Evolutionary conservation across 2,888 invertebrate genomes (phyloP), one percentile per base, ranked within the genome.

Genomic region (Celastrina argiolus): DNA sequence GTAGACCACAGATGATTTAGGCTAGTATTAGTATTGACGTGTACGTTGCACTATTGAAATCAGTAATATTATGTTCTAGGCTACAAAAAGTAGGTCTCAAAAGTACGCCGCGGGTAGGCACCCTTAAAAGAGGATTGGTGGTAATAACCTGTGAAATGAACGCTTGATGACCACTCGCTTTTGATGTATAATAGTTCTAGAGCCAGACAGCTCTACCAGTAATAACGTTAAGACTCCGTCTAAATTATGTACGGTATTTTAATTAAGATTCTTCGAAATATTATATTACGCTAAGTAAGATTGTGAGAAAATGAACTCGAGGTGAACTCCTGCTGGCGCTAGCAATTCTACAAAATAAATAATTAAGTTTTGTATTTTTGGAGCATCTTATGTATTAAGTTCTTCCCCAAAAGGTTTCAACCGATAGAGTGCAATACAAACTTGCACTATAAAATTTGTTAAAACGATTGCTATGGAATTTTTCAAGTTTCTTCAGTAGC

Each of bases 91-190:
- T n/a, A n/a, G n/a, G n/a, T n/a, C n/a, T n/a, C n/a, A n/a, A n/a
- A n/a, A n/a, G n/a, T n/a, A n/a, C n/a, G n/a, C n/a, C n/a, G n/a
- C n/a, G n/a, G n/a, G n/a, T n/a, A n/a, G n/a, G n/a, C n/a, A n/a
- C n/a, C n/a, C n/a, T n/a, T n/a, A 77, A 76, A 80, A 81, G 84
- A 79, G 79, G 81, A 80, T 79, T 78, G 78, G 74, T 75, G 75
- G 83, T 83, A 85, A 86, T 86, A 85, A 85, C 84, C 83, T 84
- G 83, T 81, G 82, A 88, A 86, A 87, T 85, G 82, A 83, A 81
- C 83, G 71, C 75, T 81, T 81, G 84, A 85, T 85, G 85, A 81
- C 83, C 82, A 79, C 79, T 82, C 76, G 68, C 74, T 74, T 72
- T 75, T 70, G 75, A 78, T 75, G 75, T 74, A 78, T 76, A 72